Evolutionary conservation across 2,113 vertebrate genomes (phyloP), one percentile per base, ranked within the genome.

Genomic region (Hippocampus barbouri): DNA sequence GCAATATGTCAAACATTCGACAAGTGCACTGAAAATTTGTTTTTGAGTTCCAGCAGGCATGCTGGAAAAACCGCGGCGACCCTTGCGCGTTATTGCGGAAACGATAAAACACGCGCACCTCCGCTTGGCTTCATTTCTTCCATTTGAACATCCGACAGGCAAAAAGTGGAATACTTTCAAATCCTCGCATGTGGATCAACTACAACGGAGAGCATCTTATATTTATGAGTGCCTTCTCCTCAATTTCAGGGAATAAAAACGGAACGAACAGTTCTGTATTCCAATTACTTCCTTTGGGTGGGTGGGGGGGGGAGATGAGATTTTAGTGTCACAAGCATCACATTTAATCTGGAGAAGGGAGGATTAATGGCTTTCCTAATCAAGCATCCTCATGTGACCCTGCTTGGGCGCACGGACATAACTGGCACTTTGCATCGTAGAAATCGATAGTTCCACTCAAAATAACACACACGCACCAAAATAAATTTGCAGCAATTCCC

Each of bases 21-120:
- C 74, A 49, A 30, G 53, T 78, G 45, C 70, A 61, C 74, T 51
- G 80, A 74, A 77, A 75, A 74, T 49, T 71, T 68, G 77, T 76
- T 75, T 85, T 81, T 88, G 80, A 84, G 84, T 66, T 79, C 85
- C 83, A 85, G 75, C 83, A 85, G 84, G 81, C 79, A 71, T 81
- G 77, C 69, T 60, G 61, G 77, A 80, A 86, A 86, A 86, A 86
- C 79, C 69, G 73, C 66, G 71, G 56, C 74, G 79, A 86, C 78
- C 83, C 82, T 79, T 77, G 71, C 68, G 38, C 70, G 86, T 87
- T 87, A 71, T 81, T 47, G 54, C 40, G 79, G 86, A 84, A 89
- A 91, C 83, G 68, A 84, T 76, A 86, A 87, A 88, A 86, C 82
- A 87, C 79, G 79, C 78, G 25, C 71, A 68, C 71, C 59, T 61